Evolutionary conservation across 2,888 invertebrate species (phyloP).

Genomic region (Nycteola revayana): DNA sequence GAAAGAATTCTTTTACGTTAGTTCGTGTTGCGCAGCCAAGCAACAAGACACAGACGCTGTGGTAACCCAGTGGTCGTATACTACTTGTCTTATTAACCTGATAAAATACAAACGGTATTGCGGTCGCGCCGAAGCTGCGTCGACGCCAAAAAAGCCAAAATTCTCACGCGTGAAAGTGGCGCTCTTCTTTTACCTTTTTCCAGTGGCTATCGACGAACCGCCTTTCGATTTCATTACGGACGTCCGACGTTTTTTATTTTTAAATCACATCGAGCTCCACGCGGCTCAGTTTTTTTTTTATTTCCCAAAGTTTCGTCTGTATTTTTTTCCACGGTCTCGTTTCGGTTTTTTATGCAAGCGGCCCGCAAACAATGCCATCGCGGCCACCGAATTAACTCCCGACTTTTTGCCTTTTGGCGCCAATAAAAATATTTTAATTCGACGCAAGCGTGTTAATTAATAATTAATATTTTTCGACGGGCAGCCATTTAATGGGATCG

Average conservation of each 20-base stretch:
- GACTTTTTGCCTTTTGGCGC: constrained; percentile 75
- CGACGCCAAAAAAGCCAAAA: constrained; percentile 70
- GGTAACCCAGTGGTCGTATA: constrained; percentile 1
- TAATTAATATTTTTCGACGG: constrained; percentile 80
- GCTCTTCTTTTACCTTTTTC: constrained; percentile 76
- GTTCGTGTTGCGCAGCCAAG: no score
- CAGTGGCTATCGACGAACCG: constrained; percentile 79
- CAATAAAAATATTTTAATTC: constrained; percentile 81
- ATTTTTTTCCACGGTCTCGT: constrained; percentile 68
- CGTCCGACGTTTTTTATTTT: constrained; percentile 78
- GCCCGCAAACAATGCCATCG: constrained; percentile 79
- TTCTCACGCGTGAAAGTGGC: constrained; percentile 80
- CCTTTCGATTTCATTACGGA: constrained; percentile 83
- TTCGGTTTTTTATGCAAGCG: constrained; percentile 71
- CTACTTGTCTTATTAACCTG: constrained; percentile 45
- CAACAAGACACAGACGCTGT: constrained; percentile 6
- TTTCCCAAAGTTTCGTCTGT: constrained; percentile 64
- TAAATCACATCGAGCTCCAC: constrained; percentile 76
- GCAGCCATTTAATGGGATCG: constrained; percentile 68
- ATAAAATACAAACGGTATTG: constrained; percentile 39
- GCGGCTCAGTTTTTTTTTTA: constrained; percentile 66
- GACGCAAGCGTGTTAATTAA: constrained; percentile 72
- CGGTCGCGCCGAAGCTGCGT: constrained; percentile 40
- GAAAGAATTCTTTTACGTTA: no score
- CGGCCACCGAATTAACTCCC: constrained; percentile 78